These are phyloP conservation scores for Microcebus murinus DNA, from an alignment of 2,113 vertebrate species.

Conservation along the genomic window DNA sequence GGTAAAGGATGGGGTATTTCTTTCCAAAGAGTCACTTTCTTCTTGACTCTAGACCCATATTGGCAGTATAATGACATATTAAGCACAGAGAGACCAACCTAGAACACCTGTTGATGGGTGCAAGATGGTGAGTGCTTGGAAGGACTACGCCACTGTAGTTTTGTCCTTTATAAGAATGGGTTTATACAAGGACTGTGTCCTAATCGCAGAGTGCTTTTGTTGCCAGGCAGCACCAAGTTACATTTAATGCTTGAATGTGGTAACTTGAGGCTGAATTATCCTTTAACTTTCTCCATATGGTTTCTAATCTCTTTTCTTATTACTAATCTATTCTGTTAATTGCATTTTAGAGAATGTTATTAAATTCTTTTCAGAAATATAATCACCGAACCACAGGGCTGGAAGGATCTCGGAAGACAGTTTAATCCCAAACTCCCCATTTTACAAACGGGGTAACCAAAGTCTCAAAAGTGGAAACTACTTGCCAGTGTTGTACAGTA, in stretches of 20 bases:
- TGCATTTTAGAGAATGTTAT: conserved; percentile 36
- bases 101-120: background rate
- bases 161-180: background rate
- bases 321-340: conserved; percentile 48
- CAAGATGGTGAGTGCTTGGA: conserved; percentile 10
- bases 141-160: background rate
- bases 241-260: conserved; percentile 34
- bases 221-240: conserved; percentile 42
- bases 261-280: conserved; percentile 40
- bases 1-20: background rate
- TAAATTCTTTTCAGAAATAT: conserved; percentile 49
- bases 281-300: conserved; percentile 42
- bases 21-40: conserved; percentile 23
- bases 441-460: conserved; percentile 33
- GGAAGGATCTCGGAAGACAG: conserved; percentile 38
- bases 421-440: background rate
- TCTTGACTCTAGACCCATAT: background rate
- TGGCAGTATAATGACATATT: conserved; percentile 11
- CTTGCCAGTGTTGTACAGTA: background rate
- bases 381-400: conserved; percentile 28
- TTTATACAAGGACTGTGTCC: conserved; percentile 35
- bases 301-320: conserved; percentile 55
- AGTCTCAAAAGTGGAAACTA: background rate
- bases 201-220: conserved; percentile 17
- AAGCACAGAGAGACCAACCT: conserved; percentile 14